Evolutionary conservation across 2,888 invertebrate genomes (phyloP), one percentile per base, ranked within the genome.

Genomic region (Metacarcinus magister): DNA sequence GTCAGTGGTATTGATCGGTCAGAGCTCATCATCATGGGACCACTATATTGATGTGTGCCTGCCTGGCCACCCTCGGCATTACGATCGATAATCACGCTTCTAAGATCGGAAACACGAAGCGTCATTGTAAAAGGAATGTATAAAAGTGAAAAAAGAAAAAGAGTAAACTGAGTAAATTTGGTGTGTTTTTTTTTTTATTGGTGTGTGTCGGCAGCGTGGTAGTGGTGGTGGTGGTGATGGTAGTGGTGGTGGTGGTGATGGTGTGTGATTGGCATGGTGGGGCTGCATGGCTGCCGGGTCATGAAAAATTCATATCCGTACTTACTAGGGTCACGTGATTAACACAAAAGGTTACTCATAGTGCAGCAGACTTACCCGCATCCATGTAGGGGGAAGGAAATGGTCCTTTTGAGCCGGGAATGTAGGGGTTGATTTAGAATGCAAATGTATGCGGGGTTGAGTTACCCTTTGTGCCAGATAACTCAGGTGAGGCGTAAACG

Each of bases 401-500:
- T 91, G 91, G 91, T 48, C 90, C 91, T 87, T 95, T 91, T 46
- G 95, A 23, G 43, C 67, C 28, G 94, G 39, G 95, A 91, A 92
- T 94, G 91, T 94, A 94, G 91, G 95, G 95, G 94, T 44, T 91
- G 60, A 94, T 93, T 95, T 94, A 39, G 75, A 67, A 95, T 95
- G 95, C 94, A 94, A 95, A 95, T 95, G 92, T 95, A 95, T 94
- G 94, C 95, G 94, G 94, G 94, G 91, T 94, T 95, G 95, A 94
- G 95, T 94, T 95, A 94, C 95, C 95, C 93, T 95, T 89, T 94
- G 90, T 89, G 94, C 91, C 94, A 94, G 95, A 95, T 94, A 95
- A 94, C 95, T 94, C 95, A 95, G 94, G 94, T 94, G 82, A 95
- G 95, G 95, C 95, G 95, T 93, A 95, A 95, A 95, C 95, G 93